Evolutionary conservation across 2,113 vertebrate species (phyloP).

Genomic region (Oncorhynchus masou): DNA sequence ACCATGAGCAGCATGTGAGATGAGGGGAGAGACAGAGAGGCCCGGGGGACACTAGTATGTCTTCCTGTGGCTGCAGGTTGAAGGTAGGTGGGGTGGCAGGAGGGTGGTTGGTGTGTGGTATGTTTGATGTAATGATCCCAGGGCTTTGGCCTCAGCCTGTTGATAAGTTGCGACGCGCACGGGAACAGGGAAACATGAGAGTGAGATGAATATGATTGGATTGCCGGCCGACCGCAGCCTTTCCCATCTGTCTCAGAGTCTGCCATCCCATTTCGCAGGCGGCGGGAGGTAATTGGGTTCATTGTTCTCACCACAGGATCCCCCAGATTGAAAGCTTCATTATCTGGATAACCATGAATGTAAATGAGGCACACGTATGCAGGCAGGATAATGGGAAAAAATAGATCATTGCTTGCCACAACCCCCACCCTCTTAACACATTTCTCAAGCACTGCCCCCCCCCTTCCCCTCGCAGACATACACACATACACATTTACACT

Average conservation of each 20-base stretch:
- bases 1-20: slow-evolving; percentile 1
- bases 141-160: slow-evolving; percentile 70
- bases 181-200: slow-evolving; percentile 62
- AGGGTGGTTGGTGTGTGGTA: background rate
- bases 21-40: slow-evolving; percentile 5
- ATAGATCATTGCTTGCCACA: slow-evolving; percentile 67
- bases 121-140: slow-evolving; percentile 67
- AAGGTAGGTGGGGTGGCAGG: background rate
- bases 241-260: slow-evolving; percentile 82
- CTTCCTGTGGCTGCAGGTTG: slow-evolving; percentile 29
- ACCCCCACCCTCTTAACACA: slow-evolving; percentile 35
- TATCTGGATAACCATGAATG: slow-evolving; percentile 86
- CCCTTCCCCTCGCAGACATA: no score
- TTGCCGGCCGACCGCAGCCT: slow-evolving; percentile 76
- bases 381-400: slow-evolving; percentile 76
- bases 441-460: no score
- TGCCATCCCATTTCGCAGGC: slow-evolving; percentile 81
- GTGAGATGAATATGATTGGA: slow-evolving; percentile 81
- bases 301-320: slow-evolving; percentile 84
- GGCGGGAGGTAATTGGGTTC: slow-evolving; percentile 85
- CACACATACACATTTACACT: background rate
- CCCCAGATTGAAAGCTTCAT: slow-evolving; percentile 83
- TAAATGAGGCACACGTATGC: slow-evolving; percentile 78
- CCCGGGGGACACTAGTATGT: slow-evolving; percentile 38
- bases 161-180: slow-evolving; percentile 75